phyloP scores from a whole-genome alignment of 1,140 invertebrate species.

The Yoshiicerus persimilis region DNA sequence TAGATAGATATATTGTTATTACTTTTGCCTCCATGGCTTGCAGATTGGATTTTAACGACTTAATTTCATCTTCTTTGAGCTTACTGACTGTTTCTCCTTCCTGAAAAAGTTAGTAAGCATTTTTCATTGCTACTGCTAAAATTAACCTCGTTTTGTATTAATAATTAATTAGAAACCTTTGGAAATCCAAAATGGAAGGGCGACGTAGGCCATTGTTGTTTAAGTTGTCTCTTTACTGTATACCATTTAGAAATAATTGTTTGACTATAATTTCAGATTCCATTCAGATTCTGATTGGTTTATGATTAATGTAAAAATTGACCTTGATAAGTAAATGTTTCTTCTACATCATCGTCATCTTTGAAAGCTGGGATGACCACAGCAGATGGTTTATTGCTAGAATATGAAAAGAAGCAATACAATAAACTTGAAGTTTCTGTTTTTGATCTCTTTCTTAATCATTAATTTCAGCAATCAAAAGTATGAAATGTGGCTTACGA shows the following conservation, averaged over 20 bases:
- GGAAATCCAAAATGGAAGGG: neutral
- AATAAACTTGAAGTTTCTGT: no score
- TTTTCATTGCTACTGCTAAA: neutral
- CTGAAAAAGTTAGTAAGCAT: neutral
- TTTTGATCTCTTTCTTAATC: no score
- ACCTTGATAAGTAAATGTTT: neutral
- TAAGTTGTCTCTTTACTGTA: neutral
- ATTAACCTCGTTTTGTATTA: neutral
- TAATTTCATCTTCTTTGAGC: neutral
- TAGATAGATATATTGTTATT: neutral
- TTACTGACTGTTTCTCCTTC: neutral
- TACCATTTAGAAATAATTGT: neutral
- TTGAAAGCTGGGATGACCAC: neutral
- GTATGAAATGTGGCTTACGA: neutral
- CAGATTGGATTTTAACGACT: neutral
- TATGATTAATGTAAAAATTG: neutral
- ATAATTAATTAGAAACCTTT: neutral
- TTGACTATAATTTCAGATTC: neutral
- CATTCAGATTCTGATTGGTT: neutral
- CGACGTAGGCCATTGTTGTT: no score
- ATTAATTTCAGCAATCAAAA: no score
- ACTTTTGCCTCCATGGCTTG: neutral
- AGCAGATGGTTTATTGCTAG: neutral
- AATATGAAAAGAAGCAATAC: no score
- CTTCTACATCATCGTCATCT: neutral